Percentiles rank a stretch among this genome's conserved stretches.
These are phyloP conservation scores for Limenitis camilla DNA, from an alignment of 2,888 invertebrate species.

Conservation along the genomic window DNA sequence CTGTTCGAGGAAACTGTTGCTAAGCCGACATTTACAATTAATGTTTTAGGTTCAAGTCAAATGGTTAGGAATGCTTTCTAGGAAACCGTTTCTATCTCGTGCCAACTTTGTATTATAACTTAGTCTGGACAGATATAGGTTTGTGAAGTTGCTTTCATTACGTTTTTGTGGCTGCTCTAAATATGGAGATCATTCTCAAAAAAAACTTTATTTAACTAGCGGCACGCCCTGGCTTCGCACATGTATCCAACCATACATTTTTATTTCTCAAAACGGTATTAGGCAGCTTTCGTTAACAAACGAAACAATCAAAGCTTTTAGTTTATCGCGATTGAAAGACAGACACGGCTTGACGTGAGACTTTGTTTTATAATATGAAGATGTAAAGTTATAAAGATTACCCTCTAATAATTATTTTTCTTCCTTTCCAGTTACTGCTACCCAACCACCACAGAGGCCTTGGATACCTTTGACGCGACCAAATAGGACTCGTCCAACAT, in stretches of 20 bases:
- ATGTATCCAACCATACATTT: too few species aligned
- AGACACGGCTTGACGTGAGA: too few species aligned
- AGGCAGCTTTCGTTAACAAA: too few species aligned
- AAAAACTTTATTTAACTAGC: too few species aligned
- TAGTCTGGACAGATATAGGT: background rate
- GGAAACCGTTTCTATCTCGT: background rate
- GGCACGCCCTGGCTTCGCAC: too few species aligned
- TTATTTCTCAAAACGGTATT: too few species aligned
- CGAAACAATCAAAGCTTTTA: background rate
- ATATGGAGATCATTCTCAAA: too few species aligned
- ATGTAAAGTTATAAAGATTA: too few species aligned
- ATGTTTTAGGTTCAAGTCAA: constrained; percentile 1
- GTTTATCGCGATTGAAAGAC: background rate
- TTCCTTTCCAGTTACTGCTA: constrained; percentile 87
- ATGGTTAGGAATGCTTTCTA: background rate
- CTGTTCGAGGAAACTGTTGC: constrained; percentile 2
- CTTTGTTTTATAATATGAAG: background rate
- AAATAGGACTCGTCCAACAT: constrained; percentile 90
- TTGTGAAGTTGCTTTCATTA: too few species aligned
- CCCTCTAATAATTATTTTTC: constrained; percentile 26
- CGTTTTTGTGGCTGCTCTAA: too few species aligned
- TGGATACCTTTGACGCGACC: constrained; percentile 96
- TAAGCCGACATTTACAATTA: constrained; percentile 4
- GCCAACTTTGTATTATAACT: constrained; percentile 1
- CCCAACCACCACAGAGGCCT: constrained; percentile 93